Conservation (phyloP, 2,113 vertebrate species). For the zebrafish (Danio rerio) region DNA sequence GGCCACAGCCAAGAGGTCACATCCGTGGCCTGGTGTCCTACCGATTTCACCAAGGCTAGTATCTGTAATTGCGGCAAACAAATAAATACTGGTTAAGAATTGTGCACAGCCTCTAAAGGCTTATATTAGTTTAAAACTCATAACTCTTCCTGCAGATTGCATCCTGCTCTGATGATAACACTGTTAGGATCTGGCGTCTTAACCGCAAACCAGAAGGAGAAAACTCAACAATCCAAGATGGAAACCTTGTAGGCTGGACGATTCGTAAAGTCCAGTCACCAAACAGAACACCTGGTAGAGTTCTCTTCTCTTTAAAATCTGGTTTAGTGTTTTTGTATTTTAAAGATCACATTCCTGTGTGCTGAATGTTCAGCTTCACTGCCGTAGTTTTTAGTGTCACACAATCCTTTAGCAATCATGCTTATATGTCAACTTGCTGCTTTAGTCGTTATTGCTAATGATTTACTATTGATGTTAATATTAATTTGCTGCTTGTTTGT, state of each 20-base stretch:
- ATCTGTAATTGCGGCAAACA: not conserved
- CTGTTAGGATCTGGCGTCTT: slow-evolving; percentile 90
- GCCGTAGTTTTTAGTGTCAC: not conserved
- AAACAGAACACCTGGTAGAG: slow-evolving; percentile 30
- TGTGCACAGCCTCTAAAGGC: not conserved
- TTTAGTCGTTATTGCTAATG: not conserved
- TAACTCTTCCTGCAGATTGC: slow-evolving; percentile 81
- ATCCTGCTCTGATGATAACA: slow-evolving; percentile 97
- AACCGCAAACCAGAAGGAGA: slow-evolving; percentile 67
- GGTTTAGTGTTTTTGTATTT: not conserved
- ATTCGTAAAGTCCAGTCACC: slow-evolving; percentile 70
- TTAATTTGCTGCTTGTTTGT: not conserved
- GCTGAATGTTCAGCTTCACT: not conserved
- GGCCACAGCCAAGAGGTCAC: slow-evolving; percentile 96
- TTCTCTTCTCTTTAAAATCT: not conserved
- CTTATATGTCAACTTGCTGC: not conserved
- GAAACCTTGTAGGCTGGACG: slow-evolving; percentile 83
- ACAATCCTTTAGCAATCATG: not conserved
- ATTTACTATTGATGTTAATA: not conserved
- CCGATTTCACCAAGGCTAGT: slow-evolving; percentile 92
- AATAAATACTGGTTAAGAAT: not conserved
- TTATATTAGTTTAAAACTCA: slow-evolving; percentile 20
- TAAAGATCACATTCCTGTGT: too few species aligned
- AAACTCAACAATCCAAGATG: slow-evolving; percentile 68
- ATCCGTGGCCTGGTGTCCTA: slow-evolving; percentile 92